Base-by-base conservation (phyloP, 1,140 invertebrate genomes). In the Megalopta genalis region DNA sequence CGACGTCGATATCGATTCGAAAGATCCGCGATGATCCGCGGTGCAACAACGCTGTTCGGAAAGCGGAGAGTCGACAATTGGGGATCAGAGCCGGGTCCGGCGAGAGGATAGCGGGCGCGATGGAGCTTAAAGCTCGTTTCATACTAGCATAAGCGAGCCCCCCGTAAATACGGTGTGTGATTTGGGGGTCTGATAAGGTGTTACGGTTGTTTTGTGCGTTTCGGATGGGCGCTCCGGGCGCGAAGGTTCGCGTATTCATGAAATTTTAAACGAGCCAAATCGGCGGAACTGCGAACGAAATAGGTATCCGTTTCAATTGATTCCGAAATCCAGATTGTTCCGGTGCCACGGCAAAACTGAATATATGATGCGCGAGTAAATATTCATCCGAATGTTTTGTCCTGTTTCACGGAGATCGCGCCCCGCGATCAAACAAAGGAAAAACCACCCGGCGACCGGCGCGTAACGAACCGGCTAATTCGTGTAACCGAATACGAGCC, bases 381-480 rank as follows among this genome's bases (percentile, higher is more conserved):
- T 42, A 59, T 23, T 60, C 69, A n/a, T 27, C 32, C 39, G 69
- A 60, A 71, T 60, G 57, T 71, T 66, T 46, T 66, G 64, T 69
- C 52, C 27, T 18, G 27, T 37, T 69, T 42, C 67, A 37, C 59
- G 10, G 42, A 46, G 42, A 63, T 52, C 39, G 39, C 16, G 60
- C 16, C 42, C 42, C 37, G 72, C 18, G 46, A 57, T 62, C 27
- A 12, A 42, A 72, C n/a, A 71, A 71, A 64, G 60, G 37, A 63
- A 72, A 66, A 71, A 54, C 59, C 18, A n/a, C 5, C 27, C 12
- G 12, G 27, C 32, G 12, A 46, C 49, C 60, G 27, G 21, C 37
- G 37, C 64, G 46, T 71, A 77, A 77, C 68, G 60, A 77, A 71
- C 60, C 69, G 60, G 42, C 14, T 72, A 65, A 77, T 77, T 71